These are phyloP conservation scores for Bos taurus DNA, from an alignment of 2,113 vertebrate species.

Conservation along the genomic window DNA sequence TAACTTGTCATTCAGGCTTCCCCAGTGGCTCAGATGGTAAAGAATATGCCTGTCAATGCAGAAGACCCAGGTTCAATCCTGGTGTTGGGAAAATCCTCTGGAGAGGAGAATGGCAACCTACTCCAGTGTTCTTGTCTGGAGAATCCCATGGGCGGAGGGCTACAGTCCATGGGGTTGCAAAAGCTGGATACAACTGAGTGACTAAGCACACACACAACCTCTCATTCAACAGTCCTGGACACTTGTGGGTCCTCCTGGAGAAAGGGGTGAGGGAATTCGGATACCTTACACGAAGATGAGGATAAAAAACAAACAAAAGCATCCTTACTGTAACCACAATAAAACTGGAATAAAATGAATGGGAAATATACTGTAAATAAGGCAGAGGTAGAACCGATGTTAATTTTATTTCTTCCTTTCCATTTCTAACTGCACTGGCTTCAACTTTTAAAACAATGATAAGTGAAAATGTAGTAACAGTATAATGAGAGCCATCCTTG, in stretches of 20 bases:
- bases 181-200: not conserved
- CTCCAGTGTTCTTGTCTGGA: not conserved
- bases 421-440: not conserved
- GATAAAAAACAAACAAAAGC: not conserved
- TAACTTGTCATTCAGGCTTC: not conserved
- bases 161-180: not conserved
- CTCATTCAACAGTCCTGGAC: not conserved
- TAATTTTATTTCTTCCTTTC: not conserved
- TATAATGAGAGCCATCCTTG: not conserved
- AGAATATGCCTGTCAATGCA: not conserved
- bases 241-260: not conserved
- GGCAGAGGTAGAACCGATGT: not conserved
- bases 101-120: not conserved
- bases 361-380: not conserved
- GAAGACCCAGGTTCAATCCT: not conserved
- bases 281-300: not conserved
- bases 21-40: not conserved
- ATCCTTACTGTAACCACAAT: not conserved
- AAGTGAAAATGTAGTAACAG: not conserved
- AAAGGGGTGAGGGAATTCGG: not conserved
- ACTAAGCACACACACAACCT: not conserved
- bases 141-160: fast-evolving
- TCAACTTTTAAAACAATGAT: not conserved
- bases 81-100: not conserved
- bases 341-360: not conserved